A percentile compares a stretch with the other conserved stretches of the same genome.
Conservation (phyloP, 2,888 invertebrate genomes). For the Epirrita christyi region DNA sequence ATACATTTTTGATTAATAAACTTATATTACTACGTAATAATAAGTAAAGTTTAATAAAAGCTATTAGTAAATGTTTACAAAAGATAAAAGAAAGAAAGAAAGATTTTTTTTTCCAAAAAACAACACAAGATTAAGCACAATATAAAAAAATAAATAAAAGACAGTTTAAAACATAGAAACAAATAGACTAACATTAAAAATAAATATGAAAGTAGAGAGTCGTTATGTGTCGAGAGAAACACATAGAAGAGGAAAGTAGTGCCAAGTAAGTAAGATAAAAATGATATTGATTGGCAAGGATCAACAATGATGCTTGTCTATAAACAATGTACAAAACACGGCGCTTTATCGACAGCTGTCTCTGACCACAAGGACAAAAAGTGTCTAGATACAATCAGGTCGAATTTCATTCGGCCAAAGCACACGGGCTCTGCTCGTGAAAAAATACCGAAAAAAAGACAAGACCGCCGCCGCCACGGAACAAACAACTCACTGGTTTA, state of each 20-base stretch:
- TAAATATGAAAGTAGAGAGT: too few relatives aligned
- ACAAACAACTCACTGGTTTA: constrained; percentile 71
- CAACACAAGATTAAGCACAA: too few relatives aligned
- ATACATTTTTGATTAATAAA: too few relatives aligned
- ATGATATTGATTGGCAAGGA: constrained; percentile 30
- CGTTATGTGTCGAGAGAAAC: too few relatives aligned
- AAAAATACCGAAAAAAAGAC: constrained; percentile 66
- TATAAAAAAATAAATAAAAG: too few relatives aligned
- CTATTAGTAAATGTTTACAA: too few relatives aligned
- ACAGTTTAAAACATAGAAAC: too few relatives aligned
- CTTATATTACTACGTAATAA: too few relatives aligned
- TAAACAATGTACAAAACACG: constrained; percentile 70
- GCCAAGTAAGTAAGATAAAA: constrained; percentile 25
- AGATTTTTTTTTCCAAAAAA: too few relatives aligned
- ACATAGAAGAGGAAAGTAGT: not conserved
- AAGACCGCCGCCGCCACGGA: constrained; percentile 57
- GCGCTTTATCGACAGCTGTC: constrained; percentile 76
- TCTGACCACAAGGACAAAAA: constrained; percentile 81
- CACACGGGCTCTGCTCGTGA: constrained; percentile 54
- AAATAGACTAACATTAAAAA: too few relatives aligned
- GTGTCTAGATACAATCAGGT: constrained; percentile 80
- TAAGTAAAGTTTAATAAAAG: too few relatives aligned
- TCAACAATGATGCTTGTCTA: constrained; percentile 54
- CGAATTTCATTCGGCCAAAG: constrained; percentile 79
- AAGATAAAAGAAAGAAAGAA: too few relatives aligned